A percentile compares a stretch with the other conserved stretches of the same genome.
Conservation (phyloP, 1,140 invertebrate species). For the Patella vulgata region DNA sequence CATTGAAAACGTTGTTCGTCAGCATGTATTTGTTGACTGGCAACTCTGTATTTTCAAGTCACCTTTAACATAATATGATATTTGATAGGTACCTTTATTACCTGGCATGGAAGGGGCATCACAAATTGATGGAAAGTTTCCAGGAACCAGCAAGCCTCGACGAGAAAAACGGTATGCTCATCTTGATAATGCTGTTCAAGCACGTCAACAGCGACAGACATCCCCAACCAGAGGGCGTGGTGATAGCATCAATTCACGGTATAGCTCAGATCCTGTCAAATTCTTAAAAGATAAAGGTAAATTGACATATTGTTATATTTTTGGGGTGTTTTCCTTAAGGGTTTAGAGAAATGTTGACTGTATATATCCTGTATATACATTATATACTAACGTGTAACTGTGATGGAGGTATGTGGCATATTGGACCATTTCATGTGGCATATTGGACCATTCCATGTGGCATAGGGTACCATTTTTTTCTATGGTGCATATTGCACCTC, state of each 20-base stretch:
- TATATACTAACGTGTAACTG: slow-evolving; percentile 1
- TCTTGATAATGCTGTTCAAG: slow-evolving; percentile 60
- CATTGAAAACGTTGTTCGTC: no score
- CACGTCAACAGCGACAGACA: slow-evolving; percentile 47
- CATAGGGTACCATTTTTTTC: background rate
- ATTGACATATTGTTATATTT: slow-evolving; percentile 6
- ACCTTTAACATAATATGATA: no score
- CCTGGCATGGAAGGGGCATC: no score
- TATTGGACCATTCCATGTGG: no score
- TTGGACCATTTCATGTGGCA: no score
- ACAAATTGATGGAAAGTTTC: no score
- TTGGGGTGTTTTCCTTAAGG: background rate
- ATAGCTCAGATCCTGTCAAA: slow-evolving; percentile 79
- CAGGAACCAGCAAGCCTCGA: slow-evolving; percentile 31
- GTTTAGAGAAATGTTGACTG: background rate
- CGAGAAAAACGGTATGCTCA: slow-evolving; percentile 66
- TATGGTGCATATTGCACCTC: no score
- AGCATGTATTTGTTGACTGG: no score
- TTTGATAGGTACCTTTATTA: no score
- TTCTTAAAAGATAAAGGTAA: slow-evolving; percentile 63
- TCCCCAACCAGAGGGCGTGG: slow-evolving; percentile 72
- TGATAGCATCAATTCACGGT: slow-evolving; percentile 74
- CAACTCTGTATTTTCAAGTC: no score
- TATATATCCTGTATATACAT: no score
- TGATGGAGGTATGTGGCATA: slow-evolving; percentile 25